Evolutionary conservation across 2,888 invertebrate genomes (phyloP), one percentile per base, ranked within the genome.

Genomic region (Drosophila setosimentum): DNA sequence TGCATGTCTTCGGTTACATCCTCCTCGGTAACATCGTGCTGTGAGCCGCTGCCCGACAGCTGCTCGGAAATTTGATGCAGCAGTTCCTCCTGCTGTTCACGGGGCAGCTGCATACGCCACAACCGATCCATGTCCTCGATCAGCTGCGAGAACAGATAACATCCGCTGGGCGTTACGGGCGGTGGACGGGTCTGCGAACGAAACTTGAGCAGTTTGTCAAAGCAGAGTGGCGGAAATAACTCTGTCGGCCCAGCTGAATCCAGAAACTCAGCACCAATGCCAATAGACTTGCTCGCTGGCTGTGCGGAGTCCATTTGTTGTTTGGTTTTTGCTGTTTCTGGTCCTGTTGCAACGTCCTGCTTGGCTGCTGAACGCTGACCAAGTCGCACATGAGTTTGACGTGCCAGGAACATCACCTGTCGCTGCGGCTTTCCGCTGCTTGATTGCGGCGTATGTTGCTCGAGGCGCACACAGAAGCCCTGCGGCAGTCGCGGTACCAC

Each of bases 401-500:
- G 80, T n/a, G 91, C 91, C 63, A 92, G 69, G 42, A 87, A 91
- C 73, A 91, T 81, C n/a, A 90, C 84, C 30, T 68, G 59, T 0
- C 83, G 77, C 40, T 80, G 68, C 0, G 62, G 33, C 13, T 45
- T n/a, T 1, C 69, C 58, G n/a, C 62, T 58, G 32, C 51, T 65
- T 8, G 68, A 55, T 7, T 63, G 69, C 1, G 81, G 87, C 8
- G 87, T 82, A 5, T 73, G 69, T 32, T 89, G 83, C 65, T 91
- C 88, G 27, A 92, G 66, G 0, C 89, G 90, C 49, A 93, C 88
- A 48, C 86, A 87, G 66, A 92, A 93, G 6, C 93, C 93, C 65
- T 92, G 89, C 3, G 93, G 93, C 66, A 93, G 63, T 3, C 93
- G 90, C 1, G 93, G 93, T 55, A 92, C 91, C 35, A 93, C 89